phyloP scores from a whole-genome alignment of 2,113 vertebrate species.

The Engraulis encrasicolus region DNA sequence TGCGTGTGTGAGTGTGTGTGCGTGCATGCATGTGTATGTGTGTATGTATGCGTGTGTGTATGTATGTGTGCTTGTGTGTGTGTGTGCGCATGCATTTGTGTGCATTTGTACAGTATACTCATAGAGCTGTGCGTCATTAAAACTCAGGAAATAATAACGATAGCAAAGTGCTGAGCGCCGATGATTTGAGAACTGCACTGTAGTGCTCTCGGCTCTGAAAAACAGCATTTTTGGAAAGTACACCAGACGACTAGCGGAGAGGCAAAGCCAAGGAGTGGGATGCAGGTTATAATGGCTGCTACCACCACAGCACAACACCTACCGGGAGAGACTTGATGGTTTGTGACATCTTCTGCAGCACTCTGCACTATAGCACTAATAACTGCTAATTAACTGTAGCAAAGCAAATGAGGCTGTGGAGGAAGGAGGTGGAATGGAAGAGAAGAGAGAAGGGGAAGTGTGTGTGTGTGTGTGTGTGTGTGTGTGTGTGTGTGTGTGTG shows the following conservation, averaged over 20 bases:
- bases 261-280: constrained; percentile 56
- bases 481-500: too few relatives aligned
- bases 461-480: too few relatives aligned
- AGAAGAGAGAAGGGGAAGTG: constrained; percentile 55
- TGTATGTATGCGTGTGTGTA: too few relatives aligned
- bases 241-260: constrained; percentile 89
- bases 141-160: constrained; percentile 94
- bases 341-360: constrained; percentile 95
- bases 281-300: constrained; percentile 92
- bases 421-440: constrained; percentile 82
- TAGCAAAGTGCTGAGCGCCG: constrained; percentile 88
- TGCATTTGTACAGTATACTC: background rate
- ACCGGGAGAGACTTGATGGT: constrained; percentile 98
- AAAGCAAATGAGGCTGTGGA: constrained; percentile 38
- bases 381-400: constrained; percentile 99
- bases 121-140: constrained; percentile 83
- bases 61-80: constrained; percentile 27
- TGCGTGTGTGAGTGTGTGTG: background rate
- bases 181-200: constrained; percentile 98
- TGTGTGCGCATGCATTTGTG: constrained; percentile 35
- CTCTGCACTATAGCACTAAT: constrained; percentile 92
- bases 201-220: constrained; percentile 94
- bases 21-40: constrained; percentile 23
- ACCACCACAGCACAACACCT: too few relatives aligned
- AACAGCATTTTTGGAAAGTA: constrained; percentile 85